Evolutionary conservation across 2,797 vertebrate species (phyloP).

Genomic region (Myotis findleyi): DNA sequence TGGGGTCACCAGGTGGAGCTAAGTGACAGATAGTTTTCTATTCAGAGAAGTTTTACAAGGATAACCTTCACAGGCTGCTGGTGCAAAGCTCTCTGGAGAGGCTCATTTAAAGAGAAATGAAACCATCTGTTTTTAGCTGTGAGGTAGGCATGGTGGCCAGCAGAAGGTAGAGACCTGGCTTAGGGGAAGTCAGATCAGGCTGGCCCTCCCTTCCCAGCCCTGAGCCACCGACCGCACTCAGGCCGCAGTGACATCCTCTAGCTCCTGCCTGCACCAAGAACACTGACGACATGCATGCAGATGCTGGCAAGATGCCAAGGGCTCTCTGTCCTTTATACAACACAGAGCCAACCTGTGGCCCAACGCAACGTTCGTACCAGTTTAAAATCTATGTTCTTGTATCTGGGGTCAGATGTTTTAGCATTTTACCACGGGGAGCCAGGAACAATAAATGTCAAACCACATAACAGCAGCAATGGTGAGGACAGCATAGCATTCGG

Average conservation of each 20-base stretch:
- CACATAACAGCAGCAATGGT: background rate
- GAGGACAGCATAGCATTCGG: background rate
- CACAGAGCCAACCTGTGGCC: background rate
- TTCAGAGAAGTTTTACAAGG: background rate
- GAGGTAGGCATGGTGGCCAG: background rate
- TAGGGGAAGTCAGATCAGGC: background rate
- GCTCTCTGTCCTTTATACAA: background rate
- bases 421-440: background rate
- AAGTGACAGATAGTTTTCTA: background rate
- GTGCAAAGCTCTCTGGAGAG: background rate
- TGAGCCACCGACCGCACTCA: background rate
- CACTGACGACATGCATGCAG: rapidly evolving
- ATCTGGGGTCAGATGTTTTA: background rate
- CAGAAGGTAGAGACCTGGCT: background rate
- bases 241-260: background rate
- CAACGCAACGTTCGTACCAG: background rate
- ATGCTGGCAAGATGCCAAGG: background rate
- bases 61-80: background rate
- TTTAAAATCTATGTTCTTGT: background rate
- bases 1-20: background rate
- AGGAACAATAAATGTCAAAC: background rate
- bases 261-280: background rate
- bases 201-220: background rate
- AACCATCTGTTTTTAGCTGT: background rate
- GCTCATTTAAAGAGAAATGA: background rate